Evolutionary conservation across 2,888 invertebrate species (phyloP), one percentile per base, ranked within the genome.

Genomic region (Sesia apiformis): DNA sequence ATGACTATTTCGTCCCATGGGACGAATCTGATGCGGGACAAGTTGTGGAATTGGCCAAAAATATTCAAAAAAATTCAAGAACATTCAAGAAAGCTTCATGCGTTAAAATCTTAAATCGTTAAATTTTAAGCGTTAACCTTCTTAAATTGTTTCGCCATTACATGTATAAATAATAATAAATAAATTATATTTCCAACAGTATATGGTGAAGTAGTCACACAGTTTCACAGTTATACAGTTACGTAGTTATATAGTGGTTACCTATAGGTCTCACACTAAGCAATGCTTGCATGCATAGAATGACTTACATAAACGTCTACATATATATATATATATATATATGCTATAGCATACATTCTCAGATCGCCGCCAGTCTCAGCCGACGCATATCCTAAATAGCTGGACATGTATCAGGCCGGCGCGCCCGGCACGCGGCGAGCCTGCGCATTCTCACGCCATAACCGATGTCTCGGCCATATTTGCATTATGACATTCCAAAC

Each of bases 341-440:
- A 40, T 8, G 46, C 49, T 40, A 4, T 23, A 49, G 7, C 39
- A 40, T 55, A 57, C 56, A 68, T 67, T 67, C 65, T 64, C 57
- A 54, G 56, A 58, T 58, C 52, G 59, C 56, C 52, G 57, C 51
- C 56, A 53, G 55, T 55, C 59, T 59, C 55, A 60, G 57, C 46
- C 50, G 50, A 38, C 67, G 72, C 78, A 81, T 81, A 80, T 74
- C 78, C 73, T 67, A 67, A 72, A 80, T 81, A 72, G 61, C 67
- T 59, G 53, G 58, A 58, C 60, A 65, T 64, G 66, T 58, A 60
- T 59, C 63, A 64, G 63, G 64, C 58, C 56, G 50, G 38, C 58
- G 39, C 58, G 74, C 79, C n/a, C 49, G 69, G 67, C 59, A 69
- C 62, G 70, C 65, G 59, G 56, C 61, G 60, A 57, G 50, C 57